Percentiles rank a stretch among this genome's conserved stretches.
Evolutionary conservation across 2,113 vertebrate species (phyloP).

Genomic region (Calypte anna): DNA sequence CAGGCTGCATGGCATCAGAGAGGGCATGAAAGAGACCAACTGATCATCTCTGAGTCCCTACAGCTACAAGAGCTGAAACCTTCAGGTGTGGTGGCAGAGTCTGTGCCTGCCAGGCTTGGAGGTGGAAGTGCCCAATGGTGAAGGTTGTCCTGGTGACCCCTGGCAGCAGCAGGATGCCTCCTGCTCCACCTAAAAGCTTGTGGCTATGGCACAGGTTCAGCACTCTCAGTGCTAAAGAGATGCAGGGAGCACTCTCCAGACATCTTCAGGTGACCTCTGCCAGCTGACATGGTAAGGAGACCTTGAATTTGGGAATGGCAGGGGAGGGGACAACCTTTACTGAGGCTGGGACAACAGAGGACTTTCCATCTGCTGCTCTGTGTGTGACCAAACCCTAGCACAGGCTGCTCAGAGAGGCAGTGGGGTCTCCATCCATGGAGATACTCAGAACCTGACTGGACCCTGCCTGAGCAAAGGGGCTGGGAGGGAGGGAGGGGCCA

Average conservation of each 20-base stretch:
- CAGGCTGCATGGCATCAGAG: neutral
- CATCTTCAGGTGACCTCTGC: neutral
- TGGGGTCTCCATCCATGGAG: fast-evolving
- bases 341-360: neutral
- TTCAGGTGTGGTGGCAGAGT: fast-evolving
- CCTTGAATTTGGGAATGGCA: neutral
- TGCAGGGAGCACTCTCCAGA: neutral
- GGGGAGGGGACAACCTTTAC: neutral
- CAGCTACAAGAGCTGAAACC: neutral
- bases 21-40: neutral
- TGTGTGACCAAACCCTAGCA: neutral
- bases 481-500: too few relatives aligned
- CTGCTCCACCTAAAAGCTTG: neutral
- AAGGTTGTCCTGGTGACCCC: neutral
- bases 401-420: neutral
- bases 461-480: neutral
- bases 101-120: fast-evolving
- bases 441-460: fast-evolving
- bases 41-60: neutral
- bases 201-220: neutral
- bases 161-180: neutral
- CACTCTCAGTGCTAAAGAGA: fast-evolving
- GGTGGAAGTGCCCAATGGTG: neutral
- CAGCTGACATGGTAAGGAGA: slow-evolving; percentile 10
- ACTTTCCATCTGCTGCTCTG: neutral